Conservation (phyloP, 2,888 invertebrate genomes). For the Ochlodes sylvanus region DNA sequence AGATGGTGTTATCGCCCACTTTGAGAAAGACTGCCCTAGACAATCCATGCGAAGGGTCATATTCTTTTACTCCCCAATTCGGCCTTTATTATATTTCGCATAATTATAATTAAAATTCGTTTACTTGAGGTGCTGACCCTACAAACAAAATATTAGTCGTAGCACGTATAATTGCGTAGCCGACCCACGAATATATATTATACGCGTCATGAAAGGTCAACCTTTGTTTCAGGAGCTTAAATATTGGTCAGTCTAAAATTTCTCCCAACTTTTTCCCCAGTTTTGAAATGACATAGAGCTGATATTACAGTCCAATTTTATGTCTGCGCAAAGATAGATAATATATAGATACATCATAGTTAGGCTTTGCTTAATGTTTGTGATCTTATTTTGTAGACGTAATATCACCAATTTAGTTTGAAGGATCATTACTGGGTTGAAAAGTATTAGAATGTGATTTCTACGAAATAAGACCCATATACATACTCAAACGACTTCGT, state of each 20-base stretch:
- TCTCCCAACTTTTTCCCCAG: no score
- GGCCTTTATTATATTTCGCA: no score
- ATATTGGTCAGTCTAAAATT: slow-evolving; percentile 22
- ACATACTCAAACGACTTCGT: no score
- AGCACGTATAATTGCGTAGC: slow-evolving; percentile 22
- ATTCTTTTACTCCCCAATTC: no score
- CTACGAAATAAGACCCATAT: no score
- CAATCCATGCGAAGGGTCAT: no score
- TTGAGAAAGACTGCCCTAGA: no score
- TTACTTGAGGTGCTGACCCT: slow-evolving; percentile 4
- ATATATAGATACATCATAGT: neutral
- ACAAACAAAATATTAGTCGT: slow-evolving; percentile 1
- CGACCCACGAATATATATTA: slow-evolving; percentile 21
- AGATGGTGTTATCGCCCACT: no score
- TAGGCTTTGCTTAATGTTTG: neutral
- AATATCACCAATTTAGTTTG: neutral
- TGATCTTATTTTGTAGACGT: neutral
- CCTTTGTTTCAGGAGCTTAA: slow-evolving; percentile 14
- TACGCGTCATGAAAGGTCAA: slow-evolving; percentile 19
- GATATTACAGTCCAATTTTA: neutral
- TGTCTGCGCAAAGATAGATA: neutral
- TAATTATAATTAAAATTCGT: neutral
- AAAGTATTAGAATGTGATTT: no score
- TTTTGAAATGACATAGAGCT: no score
- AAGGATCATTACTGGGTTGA: no score